Evolutionary conservation across 2,888 invertebrate species (phyloP).

Genomic region (Dasysyrphus albostriatus): DNA sequence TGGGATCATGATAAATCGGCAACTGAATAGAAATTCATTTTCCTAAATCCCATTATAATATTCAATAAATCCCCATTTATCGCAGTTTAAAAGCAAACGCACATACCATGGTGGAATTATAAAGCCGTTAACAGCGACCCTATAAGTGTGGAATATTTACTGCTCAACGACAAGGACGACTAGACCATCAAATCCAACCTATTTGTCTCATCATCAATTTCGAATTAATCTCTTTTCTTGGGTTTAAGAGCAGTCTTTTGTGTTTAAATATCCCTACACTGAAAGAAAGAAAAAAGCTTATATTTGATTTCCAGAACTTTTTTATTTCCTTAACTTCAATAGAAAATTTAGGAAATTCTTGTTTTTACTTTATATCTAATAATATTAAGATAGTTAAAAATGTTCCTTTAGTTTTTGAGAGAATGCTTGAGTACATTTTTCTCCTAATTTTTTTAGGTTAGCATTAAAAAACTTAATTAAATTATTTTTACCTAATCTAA

Average conservation of each 20-base stretch:
- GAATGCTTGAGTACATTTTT: too few relatives aligned
- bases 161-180: constrained; percentile 65
- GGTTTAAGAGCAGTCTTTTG: not conserved
- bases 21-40: constrained; percentile 72
- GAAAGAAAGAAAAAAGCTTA: not conserved
- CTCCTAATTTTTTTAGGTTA: not conserved
- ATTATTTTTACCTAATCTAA: too few relatives aligned
- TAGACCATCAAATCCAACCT: constrained; percentile 71
- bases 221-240: constrained; percentile 65
- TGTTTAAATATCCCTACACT: not conserved
- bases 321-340: not conserved
- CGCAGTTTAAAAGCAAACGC: constrained; percentile 73
- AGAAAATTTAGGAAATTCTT: too few relatives aligned
- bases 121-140: constrained; percentile 73
- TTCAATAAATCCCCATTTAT: constrained; percentile 75
- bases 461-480: too few relatives aligned
- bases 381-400: too few relatives aligned
- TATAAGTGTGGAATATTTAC: constrained; percentile 66
- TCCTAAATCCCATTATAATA: constrained; percentile 71
- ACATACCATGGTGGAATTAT: constrained; percentile 73
- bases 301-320: not conserved
- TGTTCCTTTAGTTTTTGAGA: too few relatives aligned
- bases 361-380: too few relatives aligned
- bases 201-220: constrained; percentile 75
- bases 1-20: constrained; percentile 73